Base-by-base conservation (phyloP, 2,888 invertebrate genomes). In the Drosophila kambysellisi region DNA sequence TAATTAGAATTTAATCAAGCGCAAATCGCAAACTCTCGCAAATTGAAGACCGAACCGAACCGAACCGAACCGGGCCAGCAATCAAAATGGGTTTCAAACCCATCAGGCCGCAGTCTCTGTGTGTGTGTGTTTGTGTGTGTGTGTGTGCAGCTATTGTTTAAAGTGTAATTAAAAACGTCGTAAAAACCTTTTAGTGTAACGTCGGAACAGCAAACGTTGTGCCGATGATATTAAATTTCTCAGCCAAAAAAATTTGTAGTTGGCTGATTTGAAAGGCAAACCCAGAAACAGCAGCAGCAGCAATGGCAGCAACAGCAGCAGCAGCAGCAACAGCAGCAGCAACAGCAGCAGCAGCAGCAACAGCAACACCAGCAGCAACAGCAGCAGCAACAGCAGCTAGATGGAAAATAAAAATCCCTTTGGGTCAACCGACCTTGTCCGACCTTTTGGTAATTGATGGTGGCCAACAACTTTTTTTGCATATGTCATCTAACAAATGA, bases 1-100 rank as follows among this genome's bases (percentile, higher is more conserved):
- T 88, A 88, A 88, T 88, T 88, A 88, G 90, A 90, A 88, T 90
- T 90, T 88, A 88, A 88, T 88, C 88, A 88, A 90, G 88, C 90
- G 84, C 84, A 88, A 88, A 88, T 90, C 89, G 90, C 87, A 75
- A 87, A 79, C 88, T 83, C 63, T 75, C 61, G 79, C 86, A 81
- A 82, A 78, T 85, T 74, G 71, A 75, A 65, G 59, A 54, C 59
- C 52, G 43, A 60, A 52, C 35, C 17, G 20, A 43, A 43, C 11
- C 43, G 37, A 60, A 52, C 37, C 29, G 29, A 29, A 50, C 17
- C 50, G 41, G 52, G 48, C 29, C 52, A 67, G 50, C 39, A 65
- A 61, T 52, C 35, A 64, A 74, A 79, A 70, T 70, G 79, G 75
- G 66, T 68, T 70, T 30, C 41, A 56, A 56, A 30, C 29, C 39